phyloP scores from a whole-genome alignment of 2,797 vertebrate species.

The Denticeps clupeoides region DNA sequence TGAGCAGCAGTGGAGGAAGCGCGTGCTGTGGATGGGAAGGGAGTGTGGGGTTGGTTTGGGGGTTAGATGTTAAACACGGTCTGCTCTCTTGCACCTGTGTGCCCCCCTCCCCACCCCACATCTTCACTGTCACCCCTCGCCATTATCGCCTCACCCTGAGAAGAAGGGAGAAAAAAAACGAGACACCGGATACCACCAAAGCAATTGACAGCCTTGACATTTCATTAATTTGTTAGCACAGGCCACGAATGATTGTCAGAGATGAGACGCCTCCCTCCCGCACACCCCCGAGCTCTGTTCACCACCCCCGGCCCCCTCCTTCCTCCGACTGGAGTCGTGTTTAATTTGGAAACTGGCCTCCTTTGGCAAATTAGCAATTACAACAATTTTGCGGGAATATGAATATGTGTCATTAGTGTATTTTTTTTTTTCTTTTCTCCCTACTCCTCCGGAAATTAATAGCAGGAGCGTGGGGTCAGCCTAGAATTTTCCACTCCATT shows the following conservation, averaged over 20 bases:
- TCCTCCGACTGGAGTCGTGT: constrained; percentile 68
- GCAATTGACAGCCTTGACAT: constrained; percentile 60
- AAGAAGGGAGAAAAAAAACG: constrained; percentile 49
- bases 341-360: constrained; percentile 89
- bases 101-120: constrained; percentile 11
- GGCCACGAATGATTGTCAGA: constrained; percentile 51
- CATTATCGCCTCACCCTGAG: too few relatives aligned
- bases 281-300: neutral
- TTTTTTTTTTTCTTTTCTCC: too few relatives aligned
- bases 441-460: constrained; percentile 97
- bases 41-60: neutral
- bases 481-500: constrained; percentile 88
- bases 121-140: constrained; percentile 30
- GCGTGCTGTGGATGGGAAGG: constrained; percentile 13
- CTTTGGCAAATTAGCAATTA: constrained; percentile 98
- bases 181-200: constrained; percentile 53
- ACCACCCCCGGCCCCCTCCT: neutral
- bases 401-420: constrained; percentile 98
- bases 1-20: constrained; percentile 28
- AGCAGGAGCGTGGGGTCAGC: constrained; percentile 79
- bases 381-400: constrained; percentile 90
- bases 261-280: constrained; percentile 6
- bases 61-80: constrained; percentile 38
- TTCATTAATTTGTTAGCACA: constrained; percentile 69
- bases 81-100: constrained; percentile 33